phyloP scores from a whole-genome alignment of 2,113 vertebrate genomes.

The Dasyornis broadbenti region DNA sequence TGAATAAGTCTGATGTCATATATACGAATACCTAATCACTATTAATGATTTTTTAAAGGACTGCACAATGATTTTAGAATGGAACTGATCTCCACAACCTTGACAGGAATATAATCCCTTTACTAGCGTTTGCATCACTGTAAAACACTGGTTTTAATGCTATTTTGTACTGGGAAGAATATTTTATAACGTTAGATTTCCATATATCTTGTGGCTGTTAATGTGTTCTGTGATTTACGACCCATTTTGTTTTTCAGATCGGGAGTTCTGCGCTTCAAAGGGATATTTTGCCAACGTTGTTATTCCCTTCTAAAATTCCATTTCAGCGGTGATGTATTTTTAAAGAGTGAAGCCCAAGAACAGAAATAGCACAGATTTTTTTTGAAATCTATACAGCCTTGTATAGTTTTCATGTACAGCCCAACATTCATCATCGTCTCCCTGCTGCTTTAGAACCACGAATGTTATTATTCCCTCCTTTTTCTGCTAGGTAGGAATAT shows the following conservation, averaged over 20 bases:
- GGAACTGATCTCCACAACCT: neutral
- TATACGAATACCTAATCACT: neutral
- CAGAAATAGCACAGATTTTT: neutral
- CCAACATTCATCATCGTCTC: constrained; percentile 27
- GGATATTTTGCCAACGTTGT: neutral
- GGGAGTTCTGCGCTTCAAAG: neutral
- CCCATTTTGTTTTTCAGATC: neutral
- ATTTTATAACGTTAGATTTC: neutral
- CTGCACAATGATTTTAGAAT: neutral
- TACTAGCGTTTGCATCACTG: neutral
- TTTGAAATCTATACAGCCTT: neutral
- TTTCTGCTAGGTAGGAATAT: neutral
- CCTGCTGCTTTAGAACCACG: constrained; percentile 7
- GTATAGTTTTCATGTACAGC: neutral
- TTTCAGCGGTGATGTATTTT: neutral
- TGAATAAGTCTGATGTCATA: neutral
- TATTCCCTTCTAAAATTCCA: neutral
- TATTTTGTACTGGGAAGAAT: neutral
- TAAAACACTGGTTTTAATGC: neutral
- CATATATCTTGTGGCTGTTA: neutral
- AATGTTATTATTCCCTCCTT: neutral
- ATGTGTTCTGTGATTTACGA: neutral
- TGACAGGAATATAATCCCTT: neutral
- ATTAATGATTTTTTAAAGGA: neutral
- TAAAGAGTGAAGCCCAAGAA: neutral